Conservation (phyloP, 2,888 invertebrate species). For the Eupithecia vulgata region DNA sequence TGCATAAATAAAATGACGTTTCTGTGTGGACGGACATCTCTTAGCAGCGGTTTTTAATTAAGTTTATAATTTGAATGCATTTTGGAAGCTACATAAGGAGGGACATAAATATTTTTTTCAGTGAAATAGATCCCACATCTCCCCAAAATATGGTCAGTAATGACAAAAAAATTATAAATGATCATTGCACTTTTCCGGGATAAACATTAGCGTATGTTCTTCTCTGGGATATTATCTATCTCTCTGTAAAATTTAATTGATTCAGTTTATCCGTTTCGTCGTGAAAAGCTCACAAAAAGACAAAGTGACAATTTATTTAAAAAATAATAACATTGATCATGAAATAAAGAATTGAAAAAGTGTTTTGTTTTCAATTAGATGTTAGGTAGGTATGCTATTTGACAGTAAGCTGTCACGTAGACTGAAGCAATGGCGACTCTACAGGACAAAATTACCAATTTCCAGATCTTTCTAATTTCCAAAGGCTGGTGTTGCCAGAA, state of each 20-base stretch:
- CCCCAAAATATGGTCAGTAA: too few species aligned
- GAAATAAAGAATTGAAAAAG: neutral
- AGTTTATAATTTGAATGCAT: neutral
- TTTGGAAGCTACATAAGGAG: neutral
- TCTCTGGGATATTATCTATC: too few species aligned
- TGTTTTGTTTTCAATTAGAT: neutral
- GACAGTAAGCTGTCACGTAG: neutral
- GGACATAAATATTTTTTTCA: neutral
- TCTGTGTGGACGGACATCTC: neutral
- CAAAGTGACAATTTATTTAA: too few species aligned
- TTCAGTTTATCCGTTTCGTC: too few species aligned
- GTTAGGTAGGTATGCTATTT: neutral
- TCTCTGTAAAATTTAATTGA: too few species aligned
- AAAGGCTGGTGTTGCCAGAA: slow-evolving; percentile 50
- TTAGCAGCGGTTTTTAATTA: neutral
- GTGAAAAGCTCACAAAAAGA: too few species aligned
- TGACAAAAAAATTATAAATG: too few species aligned
- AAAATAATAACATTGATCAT: too few species aligned
- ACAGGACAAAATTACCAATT: neutral
- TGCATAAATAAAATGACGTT: slow-evolving; percentile 11
- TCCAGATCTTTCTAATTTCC: slow-evolving; percentile 18
- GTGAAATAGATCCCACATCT: too few species aligned
- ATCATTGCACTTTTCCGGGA: too few species aligned
- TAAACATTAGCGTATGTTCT: too few species aligned
- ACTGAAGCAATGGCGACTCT: neutral